A percentile compares a stretch with the other conserved stretches of the same genome.
Conservation (phyloP, 1,140 invertebrate genomes). For the Cephus cinctus region DNA sequence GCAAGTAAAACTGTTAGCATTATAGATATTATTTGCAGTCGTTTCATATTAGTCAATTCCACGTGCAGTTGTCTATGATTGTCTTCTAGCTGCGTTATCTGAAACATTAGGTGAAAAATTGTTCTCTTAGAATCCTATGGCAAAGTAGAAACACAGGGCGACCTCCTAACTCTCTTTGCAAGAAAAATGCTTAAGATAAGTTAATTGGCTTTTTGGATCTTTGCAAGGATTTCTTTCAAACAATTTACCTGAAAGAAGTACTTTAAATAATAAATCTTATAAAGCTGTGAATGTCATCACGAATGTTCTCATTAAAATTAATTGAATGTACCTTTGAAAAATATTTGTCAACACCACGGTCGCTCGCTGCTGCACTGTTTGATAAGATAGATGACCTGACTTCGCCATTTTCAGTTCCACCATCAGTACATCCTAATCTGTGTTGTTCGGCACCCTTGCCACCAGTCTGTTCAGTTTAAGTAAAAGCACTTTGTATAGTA, state of each 20-base stretch:
- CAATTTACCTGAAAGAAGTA: no score
- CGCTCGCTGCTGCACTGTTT: slow-evolving; percentile 19
- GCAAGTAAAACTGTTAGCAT: slow-evolving; percentile 39
- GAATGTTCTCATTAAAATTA: background rate
- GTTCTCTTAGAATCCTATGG: background rate
- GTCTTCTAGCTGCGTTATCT: slow-evolving; percentile 46
- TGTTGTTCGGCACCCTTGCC: slow-evolving; percentile 53
- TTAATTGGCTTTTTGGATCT: no score
- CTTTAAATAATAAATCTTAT: no score
- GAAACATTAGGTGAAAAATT: slow-evolving; percentile 19
- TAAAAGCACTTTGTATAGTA: no score
- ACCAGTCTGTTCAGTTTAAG: slow-evolving; percentile 6
- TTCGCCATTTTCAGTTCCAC: slow-evolving; percentile 35
- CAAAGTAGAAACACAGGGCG: background rate
- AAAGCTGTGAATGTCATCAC: no score
- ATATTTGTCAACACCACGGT: slow-evolving; percentile 34
- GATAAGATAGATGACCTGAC: slow-evolving; percentile 25
- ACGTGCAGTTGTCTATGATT: slow-evolving; percentile 35
- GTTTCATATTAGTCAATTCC: slow-evolving; percentile 39
- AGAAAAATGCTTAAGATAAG: no score
- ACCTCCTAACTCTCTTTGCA: no score
- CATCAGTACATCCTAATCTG: slow-evolving; percentile 51
- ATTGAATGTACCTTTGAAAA: slow-evolving; percentile 38
- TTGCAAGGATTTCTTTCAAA: no score
- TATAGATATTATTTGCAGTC: slow-evolving; percentile 41